These are phyloP conservation scores for Monoplex corrugatus DNA, from an alignment of 2,888 invertebrate genomes.

Conservation along the genomic window DNA sequence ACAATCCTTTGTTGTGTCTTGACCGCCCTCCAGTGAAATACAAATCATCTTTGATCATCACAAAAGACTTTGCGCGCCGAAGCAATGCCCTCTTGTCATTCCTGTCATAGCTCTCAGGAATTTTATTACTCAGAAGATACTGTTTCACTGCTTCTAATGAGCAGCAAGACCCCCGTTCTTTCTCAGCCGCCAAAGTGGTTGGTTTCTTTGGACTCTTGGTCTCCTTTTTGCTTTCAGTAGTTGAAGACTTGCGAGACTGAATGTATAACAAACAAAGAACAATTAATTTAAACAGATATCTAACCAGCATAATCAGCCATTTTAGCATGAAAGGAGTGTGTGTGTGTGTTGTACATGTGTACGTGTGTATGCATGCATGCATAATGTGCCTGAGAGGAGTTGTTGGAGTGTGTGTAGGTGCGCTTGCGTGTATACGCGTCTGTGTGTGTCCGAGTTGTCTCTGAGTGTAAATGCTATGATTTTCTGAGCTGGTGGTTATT, in stretches of 20 bases:
- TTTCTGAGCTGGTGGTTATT: too few relatives aligned
- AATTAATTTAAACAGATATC: too few relatives aligned
- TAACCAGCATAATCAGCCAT: not conserved
- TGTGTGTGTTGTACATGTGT: not conserved
- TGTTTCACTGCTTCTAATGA: conserved; percentile 24
- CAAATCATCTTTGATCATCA: conserved; percentile 31
- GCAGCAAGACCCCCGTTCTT: conserved; percentile 13
- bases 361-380: not conserved
- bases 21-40: conserved; percentile 31
- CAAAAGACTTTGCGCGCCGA: conserved; percentile 16
- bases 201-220: not conserved
- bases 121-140: not conserved
- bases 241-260: not conserved
- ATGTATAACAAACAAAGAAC: not conserved
- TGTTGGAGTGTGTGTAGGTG: too few relatives aligned
- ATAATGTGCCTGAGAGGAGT: too few relatives aligned
- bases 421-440: too few relatives aligned
- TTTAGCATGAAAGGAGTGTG: not conserved
- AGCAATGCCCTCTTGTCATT: conserved; percentile 18
- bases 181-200: not conserved
- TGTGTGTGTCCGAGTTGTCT: too few relatives aligned
- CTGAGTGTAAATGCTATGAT: too few relatives aligned
- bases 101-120: not conserved
- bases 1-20: not conserved
- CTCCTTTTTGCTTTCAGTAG: not conserved